Conservation (phyloP, 2,888 invertebrate genomes). For the Deladenus siricidicola region DNA sequence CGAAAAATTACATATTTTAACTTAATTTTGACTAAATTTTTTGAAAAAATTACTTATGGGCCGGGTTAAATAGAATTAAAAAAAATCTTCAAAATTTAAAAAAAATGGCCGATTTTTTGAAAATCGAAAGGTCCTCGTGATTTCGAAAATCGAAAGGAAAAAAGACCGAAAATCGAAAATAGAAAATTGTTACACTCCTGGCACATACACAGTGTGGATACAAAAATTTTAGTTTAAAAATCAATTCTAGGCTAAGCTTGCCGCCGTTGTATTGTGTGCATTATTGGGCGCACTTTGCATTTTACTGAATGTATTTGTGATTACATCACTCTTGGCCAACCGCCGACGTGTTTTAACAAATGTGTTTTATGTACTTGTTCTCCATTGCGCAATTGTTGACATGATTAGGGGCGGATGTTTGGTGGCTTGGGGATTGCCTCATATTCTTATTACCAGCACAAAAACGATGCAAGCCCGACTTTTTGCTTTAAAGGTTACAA, state of each 20-base stretch:
- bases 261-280: conserved; percentile 41
- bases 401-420: conserved; percentile 46
- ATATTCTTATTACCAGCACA: conserved; percentile 29
- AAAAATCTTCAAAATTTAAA: too few relatives aligned
- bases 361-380: conserved; percentile 51
- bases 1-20: too few relatives aligned
- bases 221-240: too few relatives aligned
- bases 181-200: too few relatives aligned
- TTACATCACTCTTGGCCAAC: conserved; percentile 41
- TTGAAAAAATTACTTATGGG: too few relatives aligned
- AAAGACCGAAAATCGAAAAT: too few relatives aligned
- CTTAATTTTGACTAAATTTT: too few relatives aligned
- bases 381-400: conserved; percentile 51
- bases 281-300: conserved; percentile 47
- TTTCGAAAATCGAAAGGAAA: too few relatives aligned
- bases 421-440: conserved; percentile 39
- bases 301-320: conserved; percentile 48
- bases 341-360: conserved; percentile 43
- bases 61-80: too few relatives aligned
- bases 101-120: too few relatives aligned
- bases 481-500: conserved; percentile 28
- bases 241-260: conserved; percentile 39
- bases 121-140: too few relatives aligned
- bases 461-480: conserved; percentile 29
- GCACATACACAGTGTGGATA: too few relatives aligned